Percentiles rank a stretch among this genome's conserved stretches.
Evolutionary conservation across 2,888 invertebrate species (phyloP).

Genomic region (Sinohyriopsis cumingii): DNA sequence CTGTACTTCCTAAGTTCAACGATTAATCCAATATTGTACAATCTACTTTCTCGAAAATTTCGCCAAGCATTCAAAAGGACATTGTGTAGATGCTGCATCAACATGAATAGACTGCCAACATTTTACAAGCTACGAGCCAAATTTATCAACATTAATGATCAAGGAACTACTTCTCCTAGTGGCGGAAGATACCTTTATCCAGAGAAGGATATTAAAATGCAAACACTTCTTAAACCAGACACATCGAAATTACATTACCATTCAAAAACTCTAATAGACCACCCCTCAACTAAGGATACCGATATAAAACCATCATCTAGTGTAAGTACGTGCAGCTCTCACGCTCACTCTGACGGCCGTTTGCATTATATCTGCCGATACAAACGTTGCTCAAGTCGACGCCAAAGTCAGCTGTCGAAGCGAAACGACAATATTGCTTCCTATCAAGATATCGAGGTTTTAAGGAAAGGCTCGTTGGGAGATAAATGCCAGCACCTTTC

Average conservation of each 20-base stretch:
- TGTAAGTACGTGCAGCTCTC: conserved; percentile 35
- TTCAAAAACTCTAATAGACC: conserved; percentile 15
- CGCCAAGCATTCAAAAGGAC: conserved; percentile 90
- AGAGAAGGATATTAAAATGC: conserved; percentile 33
- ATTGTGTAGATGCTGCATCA: conserved; percentile 62
- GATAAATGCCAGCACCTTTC: conserved; percentile 3
- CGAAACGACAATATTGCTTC: conserved; percentile 35
- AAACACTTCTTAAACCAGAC: conserved; percentile 32
- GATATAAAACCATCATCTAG: conserved; percentile 36
- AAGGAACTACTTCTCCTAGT: conserved; percentile 14
- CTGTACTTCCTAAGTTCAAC: conserved; percentile 94
- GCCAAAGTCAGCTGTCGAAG: conserved; percentile 28
- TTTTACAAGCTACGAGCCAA: conserved; percentile 56
- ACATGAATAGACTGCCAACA: conserved; percentile 55
- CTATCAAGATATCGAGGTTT: conserved; percentile 37
- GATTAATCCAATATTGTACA: conserved; percentile 93
- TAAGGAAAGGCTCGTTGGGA: conserved; percentile 14
- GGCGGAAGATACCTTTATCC: conserved; percentile 23
- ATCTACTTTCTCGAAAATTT: conserved; percentile 95
- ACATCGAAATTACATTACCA: conserved; percentile 5
- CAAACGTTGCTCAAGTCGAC: conserved; percentile 41
- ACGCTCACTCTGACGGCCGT: conserved; percentile 53
- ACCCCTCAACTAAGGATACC: conserved; percentile 41
- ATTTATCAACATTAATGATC: conserved; percentile 40
- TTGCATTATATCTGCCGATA: conserved; percentile 49